phyloP scores from a whole-genome alignment of 2,797 vertebrate species.

The Gadopsis bispinosus region DNA sequence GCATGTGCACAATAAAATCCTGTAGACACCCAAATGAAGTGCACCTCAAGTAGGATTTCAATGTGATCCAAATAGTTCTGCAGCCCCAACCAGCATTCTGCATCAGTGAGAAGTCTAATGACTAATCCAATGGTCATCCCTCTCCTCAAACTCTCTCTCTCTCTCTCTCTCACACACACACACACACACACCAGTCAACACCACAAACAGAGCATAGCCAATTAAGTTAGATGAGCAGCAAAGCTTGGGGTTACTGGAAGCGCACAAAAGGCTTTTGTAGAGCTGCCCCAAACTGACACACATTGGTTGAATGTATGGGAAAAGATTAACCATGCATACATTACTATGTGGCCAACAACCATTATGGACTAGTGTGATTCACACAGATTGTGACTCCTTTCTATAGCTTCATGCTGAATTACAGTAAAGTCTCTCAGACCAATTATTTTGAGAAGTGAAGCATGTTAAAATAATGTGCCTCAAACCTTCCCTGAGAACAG shows the following conservation, averaged over 20 bases:
- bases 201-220: constrained; percentile 80
- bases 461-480: constrained; percentile 25
- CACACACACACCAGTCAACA: constrained; percentile 48
- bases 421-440: constrained; percentile 14
- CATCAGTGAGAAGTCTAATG: constrained; percentile 37
- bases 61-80: constrained; percentile 11
- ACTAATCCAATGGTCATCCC: constrained; percentile 49
- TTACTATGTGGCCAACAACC: constrained; percentile 47
- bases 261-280: constrained; percentile 82
- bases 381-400: constrained; percentile 25
- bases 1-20: no score
- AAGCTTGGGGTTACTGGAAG: constrained; percentile 80
- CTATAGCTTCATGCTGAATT: constrained; percentile 14
- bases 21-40: background rate
- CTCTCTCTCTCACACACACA: background rate
- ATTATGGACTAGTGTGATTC: constrained; percentile 37
- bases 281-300: constrained; percentile 63
- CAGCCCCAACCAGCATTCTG: constrained; percentile 7
- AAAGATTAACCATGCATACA: constrained; percentile 71
- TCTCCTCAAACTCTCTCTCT: constrained; percentile 23
- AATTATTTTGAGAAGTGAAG: constrained; percentile 51
- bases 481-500: background rate
- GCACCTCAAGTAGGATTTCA: constrained; percentile 7
- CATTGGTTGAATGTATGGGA: constrained; percentile 74
- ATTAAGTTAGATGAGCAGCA: constrained; percentile 77